phyloP scores from a whole-genome alignment of 2,888 invertebrate genomes.

The Lithophane leautieri region DNA sequence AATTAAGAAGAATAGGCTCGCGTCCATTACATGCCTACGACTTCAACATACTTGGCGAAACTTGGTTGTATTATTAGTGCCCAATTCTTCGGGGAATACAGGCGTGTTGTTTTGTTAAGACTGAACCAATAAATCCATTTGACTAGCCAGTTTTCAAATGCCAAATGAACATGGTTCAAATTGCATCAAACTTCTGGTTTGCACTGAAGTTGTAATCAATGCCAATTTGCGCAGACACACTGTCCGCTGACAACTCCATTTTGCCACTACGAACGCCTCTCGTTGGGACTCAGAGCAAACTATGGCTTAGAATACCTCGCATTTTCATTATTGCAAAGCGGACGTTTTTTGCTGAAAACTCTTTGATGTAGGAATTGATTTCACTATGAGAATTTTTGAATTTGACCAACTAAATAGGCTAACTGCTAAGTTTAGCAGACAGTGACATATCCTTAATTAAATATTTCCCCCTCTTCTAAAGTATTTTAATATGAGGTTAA shows the following conservation, averaged over 20 bases:
- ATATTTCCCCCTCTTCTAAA: too few species aligned
- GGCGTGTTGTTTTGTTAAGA: neutral
- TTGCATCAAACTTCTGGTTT: slow-evolving; percentile 15
- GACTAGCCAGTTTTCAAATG: neutral
- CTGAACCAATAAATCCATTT: neutral
- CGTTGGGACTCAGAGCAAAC: slow-evolving; percentile 20
- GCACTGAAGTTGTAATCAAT: slow-evolving; percentile 9
- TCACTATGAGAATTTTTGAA: neutral
- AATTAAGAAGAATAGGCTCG: neutral
- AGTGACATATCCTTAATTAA: too few species aligned
- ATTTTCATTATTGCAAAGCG: neutral
- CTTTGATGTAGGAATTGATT: neutral
- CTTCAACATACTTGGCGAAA: neutral
- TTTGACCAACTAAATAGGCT: too few species aligned
- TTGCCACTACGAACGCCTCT: slow-evolving; percentile 4
- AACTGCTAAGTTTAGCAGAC: too few species aligned
- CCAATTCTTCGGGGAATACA: neutral
- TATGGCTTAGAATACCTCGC: neutral
- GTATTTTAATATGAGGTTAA: too few species aligned
- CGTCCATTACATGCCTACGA: neutral
- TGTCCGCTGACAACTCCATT: slow-evolving; percentile 25
- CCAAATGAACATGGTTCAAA: slow-evolving; percentile 11
- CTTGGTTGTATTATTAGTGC: neutral
- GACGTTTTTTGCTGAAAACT: neutral
- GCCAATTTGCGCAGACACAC: slow-evolving; percentile 19